A percentile compares a stretch with the other conserved stretches of the same genome.
Conservation (phyloP, 1,140 invertebrate species). For the Glomeris maerens region DNA sequence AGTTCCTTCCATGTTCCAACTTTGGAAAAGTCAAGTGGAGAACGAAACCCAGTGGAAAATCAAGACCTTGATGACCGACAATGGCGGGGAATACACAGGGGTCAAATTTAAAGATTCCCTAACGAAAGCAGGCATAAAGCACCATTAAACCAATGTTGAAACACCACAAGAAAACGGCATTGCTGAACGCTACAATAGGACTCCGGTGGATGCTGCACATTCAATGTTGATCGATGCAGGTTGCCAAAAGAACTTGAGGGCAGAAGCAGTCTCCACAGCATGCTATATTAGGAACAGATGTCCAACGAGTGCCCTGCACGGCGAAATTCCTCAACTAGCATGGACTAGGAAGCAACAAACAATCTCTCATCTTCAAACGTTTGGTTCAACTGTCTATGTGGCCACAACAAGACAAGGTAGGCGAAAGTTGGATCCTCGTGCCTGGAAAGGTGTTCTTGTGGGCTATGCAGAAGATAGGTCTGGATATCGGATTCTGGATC, state of each 20-base stretch:
- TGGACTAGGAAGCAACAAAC: neutral
- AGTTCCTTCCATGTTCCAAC: too few species aligned
- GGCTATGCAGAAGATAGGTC: neutral
- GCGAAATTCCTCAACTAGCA: neutral
- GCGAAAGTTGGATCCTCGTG: neutral
- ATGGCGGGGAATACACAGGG: too few species aligned
- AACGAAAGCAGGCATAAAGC: too few species aligned
- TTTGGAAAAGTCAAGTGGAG: too few species aligned
- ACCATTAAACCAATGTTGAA: too few species aligned
- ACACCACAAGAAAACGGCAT: neutral
- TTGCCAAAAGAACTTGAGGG: neutral
- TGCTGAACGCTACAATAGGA: neutral
- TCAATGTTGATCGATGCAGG: neutral
- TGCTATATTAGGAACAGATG: conserved; percentile 3
- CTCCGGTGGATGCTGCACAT: neutral
- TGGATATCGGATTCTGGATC: neutral
- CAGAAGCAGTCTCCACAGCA: neutral
- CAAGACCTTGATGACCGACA: too few species aligned
- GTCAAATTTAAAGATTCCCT: too few species aligned
- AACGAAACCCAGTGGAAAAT: too few species aligned
- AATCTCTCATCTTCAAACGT: neutral
- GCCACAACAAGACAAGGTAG: neutral
- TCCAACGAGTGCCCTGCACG: neutral
- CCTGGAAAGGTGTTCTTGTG: neutral
- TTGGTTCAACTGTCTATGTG: neutral